Conservation (phyloP, 2,888 invertebrate genomes). For the Stratiomys singularior region DNA sequence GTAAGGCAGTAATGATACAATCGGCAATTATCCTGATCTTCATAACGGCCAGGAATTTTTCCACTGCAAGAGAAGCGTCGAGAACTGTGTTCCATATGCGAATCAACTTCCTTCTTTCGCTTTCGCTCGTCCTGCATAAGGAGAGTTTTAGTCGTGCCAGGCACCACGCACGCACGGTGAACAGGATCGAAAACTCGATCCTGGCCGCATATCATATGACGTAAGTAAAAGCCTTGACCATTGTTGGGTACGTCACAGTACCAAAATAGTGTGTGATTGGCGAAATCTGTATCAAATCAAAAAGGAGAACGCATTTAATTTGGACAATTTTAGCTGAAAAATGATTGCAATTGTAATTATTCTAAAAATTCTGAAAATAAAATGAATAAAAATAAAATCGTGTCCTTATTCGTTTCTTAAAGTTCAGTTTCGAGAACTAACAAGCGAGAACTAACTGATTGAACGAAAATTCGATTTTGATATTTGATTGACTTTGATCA, state of each 20-base stretch:
- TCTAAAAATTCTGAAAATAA: too few species aligned
- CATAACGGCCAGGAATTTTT: constrained; percentile 52
- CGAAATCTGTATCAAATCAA: constrained; percentile 47
- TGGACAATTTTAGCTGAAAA: too few species aligned
- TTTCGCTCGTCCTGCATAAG: neutral
- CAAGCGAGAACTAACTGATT: too few species aligned
- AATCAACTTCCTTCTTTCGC: neutral
- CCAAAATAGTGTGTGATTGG: constrained; percentile 53
- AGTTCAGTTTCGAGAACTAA: too few species aligned
- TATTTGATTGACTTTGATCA: too few species aligned
- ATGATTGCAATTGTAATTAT: too few species aligned
- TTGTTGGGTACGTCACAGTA: constrained; percentile 53
- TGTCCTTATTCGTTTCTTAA: too few species aligned
- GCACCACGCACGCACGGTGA: constrained; percentile 51
- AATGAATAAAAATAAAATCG: too few species aligned
- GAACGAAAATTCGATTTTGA: too few species aligned
- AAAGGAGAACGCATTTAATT: too few species aligned
- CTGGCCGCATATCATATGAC: constrained; percentile 54
- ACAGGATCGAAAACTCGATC: constrained; percentile 51
- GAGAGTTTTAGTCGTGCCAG: constrained; percentile 49
- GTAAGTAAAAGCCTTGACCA: constrained; percentile 50
- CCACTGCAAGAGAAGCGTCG: constrained; percentile 44
- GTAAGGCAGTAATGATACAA: constrained; percentile 53
- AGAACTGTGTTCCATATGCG: neutral
- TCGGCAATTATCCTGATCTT: constrained; percentile 51